Evolutionary conservation across 2,888 invertebrate genomes (phyloP).

Genomic region (Xylocampa areola): DNA sequence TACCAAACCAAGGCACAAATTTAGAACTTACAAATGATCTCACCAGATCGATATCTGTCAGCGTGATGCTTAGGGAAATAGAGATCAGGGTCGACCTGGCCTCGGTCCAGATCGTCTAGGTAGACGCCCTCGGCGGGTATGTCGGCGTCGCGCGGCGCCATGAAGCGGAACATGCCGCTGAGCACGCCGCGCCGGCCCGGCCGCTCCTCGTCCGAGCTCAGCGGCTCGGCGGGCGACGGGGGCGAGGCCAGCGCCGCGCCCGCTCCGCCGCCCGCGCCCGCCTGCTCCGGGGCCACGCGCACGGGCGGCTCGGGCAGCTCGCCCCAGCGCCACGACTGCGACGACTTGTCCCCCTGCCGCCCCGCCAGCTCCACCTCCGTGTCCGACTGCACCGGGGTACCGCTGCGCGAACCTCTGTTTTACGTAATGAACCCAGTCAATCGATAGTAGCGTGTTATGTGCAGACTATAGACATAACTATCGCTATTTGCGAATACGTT

Average conservation of each 20-base stretch:
- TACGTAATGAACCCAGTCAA: neutral
- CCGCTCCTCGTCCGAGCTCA: slow-evolving; percentile 88
- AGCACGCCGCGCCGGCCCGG: slow-evolving; percentile 92
- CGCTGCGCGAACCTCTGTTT: slow-evolving; percentile 91
- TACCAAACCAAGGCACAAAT: slow-evolving; percentile 35
- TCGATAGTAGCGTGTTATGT: neutral
- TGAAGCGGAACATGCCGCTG: slow-evolving; percentile 97
- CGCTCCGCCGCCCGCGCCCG: slow-evolving; percentile 68
- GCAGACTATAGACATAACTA: neutral
- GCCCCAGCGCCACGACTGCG: slow-evolving; percentile 97
- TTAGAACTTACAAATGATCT: slow-evolving; percentile 61
- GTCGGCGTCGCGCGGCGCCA: slow-evolving; percentile 87
- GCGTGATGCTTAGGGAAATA: slow-evolving; percentile 94
- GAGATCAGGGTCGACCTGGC: slow-evolving; percentile 97
- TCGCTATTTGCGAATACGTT: too few species aligned
- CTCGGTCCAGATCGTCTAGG: slow-evolving; percentile 96
- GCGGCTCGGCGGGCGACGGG: slow-evolving; percentile 80
- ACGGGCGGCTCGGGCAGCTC: slow-evolving; percentile 92
- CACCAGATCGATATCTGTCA: slow-evolving; percentile 83
- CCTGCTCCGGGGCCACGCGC: slow-evolving; percentile 64
- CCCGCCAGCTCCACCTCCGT: slow-evolving; percentile 96
- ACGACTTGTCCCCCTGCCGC: slow-evolving; percentile 83
- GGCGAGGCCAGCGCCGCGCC: slow-evolving; percentile 73
- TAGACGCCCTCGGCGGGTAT: slow-evolving; percentile 95
- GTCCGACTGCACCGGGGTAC: slow-evolving; percentile 97